phyloP scores from a whole-genome alignment of 2,113 vertebrate genomes.

The Melanerpes aurifrons region DNA sequence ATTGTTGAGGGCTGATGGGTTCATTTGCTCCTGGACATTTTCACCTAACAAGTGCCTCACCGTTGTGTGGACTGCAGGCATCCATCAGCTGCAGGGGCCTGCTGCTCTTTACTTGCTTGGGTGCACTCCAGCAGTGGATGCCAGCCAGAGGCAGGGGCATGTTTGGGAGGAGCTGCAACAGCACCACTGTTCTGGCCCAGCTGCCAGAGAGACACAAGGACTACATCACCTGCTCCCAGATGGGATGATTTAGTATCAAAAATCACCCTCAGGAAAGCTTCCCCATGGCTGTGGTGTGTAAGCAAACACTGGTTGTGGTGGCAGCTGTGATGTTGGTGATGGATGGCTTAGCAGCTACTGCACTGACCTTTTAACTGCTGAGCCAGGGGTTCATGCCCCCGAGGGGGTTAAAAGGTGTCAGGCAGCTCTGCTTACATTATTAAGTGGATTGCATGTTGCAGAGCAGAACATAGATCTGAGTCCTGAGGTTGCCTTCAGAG shows the following conservation, averaged over 20 bases:
- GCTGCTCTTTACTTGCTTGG: not conserved
- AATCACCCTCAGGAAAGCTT: fast-evolving
- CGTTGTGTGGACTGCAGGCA: not conserved
- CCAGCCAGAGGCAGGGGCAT: not conserved
- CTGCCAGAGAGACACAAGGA: not conserved
- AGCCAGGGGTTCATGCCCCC: not conserved
- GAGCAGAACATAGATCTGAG: not conserved
- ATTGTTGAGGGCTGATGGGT: not conserved
- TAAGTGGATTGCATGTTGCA: not conserved
- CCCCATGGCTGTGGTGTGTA: fast-evolving
- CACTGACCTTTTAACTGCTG: not conserved
- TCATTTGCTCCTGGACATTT: not conserved
- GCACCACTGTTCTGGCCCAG: not conserved
- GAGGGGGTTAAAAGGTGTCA: not conserved
- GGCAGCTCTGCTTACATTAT: not conserved
- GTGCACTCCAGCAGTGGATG: not conserved
- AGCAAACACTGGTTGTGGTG: not conserved
- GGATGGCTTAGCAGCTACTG: not conserved
- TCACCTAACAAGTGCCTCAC: not conserved
- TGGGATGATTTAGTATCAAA: not conserved
- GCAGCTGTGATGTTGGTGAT: not conserved
- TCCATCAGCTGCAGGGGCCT: not conserved
- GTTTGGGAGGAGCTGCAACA: not conserved
- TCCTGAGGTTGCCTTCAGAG: not conserved
- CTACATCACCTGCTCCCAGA: not conserved